Base-by-base conservation (phyloP, 2,888 invertebrate species). In the Ophion ventricosus region DNA sequence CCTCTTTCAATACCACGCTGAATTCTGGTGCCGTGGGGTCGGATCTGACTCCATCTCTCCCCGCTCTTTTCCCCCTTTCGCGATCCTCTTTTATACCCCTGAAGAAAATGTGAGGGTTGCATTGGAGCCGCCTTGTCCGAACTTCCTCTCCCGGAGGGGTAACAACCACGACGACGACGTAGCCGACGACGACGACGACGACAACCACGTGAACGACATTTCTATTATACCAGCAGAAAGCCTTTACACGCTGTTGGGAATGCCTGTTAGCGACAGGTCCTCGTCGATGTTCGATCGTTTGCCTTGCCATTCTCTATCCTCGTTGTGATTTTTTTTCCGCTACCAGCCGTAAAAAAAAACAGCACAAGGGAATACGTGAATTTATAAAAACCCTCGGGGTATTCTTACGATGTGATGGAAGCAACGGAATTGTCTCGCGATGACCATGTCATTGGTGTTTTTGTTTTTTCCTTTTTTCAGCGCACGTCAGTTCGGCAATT, bases 191-290 rank as follows among this genome's bases (percentile, higher is more conserved):
- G 79, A 73, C 81, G 82, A 87, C 86, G 87, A 87, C 87, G 83
- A 83, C 79, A 75, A 82, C 78, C 82, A 87, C 83, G 79, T 76
- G 82, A 83, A 87, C 86, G 87, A 87, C 87, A 86, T 86, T 86
- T 84, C 87, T 86, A 87, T 86, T 87, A 87, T 85, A 75, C 82
- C 75, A 72, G 73, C 66, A 80, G 83, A 80, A 76, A 69, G 85
- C 82, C 86, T 82, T 84, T 85, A 85, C 85, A 83, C 83, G 81
- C 82, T 87, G 85, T 86, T 85, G 80, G 84, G 85, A 80, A 87
- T 85, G 40, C 72, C 87, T 86, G 85, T 81, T 81, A 66, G 86
- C 85, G 87, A 87, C 87, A 87, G 87, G 87, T 87, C 80, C 82
- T 86, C 87, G 82, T 84, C 83, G 83, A 82, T 86, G 85, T 83